Base-by-base conservation (phyloP, 1,140 invertebrate species). In the Heliconius himera region DNA sequence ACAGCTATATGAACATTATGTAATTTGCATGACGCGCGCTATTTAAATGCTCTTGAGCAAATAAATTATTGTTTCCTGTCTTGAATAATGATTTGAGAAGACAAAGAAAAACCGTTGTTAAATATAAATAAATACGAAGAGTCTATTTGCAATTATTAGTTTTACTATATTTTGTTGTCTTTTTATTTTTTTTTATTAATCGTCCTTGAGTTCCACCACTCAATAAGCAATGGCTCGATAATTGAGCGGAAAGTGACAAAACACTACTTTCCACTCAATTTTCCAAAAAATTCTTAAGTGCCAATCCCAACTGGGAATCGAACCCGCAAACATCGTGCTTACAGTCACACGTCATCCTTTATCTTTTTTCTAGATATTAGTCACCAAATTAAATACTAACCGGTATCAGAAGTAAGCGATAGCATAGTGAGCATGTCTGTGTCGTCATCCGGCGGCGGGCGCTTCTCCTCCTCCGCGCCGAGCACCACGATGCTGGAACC, bases 401-500 rank as follows among this genome's bases (percentile, higher is more conserved):
- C 96, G 92, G 96, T 96, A 91, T 97, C 96, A 89, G 60, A 66
- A 66, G 95, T 95, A 82, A 96, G 93, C 79, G 95, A 96, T 88
- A 96, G 95, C 96, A 97, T 96, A 93, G 96, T 96, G 94, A 96
- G 95, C 96, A 96, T 96, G 92, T 96, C 95, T 93, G 84, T 81
- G 92, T 96, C 96, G 89, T 95, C 95, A 90, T 92, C 90, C 87
- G 95, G 95, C 73, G 90, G 87, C 81, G 91, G 88, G 33, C 89
- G 87, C 82, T 92, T 92, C 83, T 93, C 91, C 70, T 96, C 95
- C 77, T 96, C 96, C 29, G 95, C 95, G 81, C 96, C 96, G 81
- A 96, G 93, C 82, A 96, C 96, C 79, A 96, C 96, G 83, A 97
- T 96, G 86, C 96, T 96, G 84, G 96, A 96, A 79, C 96, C 96